Percentiles rank a stretch among this genome's conserved stretches.
Conservation (phyloP, 2,113 vertebrate species). For the Tetrax tetrax region DNA sequence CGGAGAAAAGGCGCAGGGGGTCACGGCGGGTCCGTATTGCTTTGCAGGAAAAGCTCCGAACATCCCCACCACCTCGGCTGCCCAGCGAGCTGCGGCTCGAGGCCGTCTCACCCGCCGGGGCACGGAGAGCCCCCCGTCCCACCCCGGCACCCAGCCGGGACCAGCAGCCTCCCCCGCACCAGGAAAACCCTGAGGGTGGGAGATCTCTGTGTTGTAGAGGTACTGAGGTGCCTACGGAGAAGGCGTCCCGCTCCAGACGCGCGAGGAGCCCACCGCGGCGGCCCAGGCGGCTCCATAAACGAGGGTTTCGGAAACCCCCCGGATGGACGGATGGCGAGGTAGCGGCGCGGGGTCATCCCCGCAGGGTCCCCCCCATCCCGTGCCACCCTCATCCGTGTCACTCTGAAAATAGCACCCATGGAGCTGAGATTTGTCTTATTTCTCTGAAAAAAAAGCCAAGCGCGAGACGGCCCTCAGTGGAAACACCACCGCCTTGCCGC, state of each 20-base stretch:
- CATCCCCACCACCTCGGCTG: neutral
- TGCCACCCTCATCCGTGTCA: neutral
- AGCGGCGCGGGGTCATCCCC: neutral
- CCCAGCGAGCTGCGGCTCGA: fast-evolving
- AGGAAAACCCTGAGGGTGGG: neutral
- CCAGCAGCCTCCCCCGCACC: neutral
- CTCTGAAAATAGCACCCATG: neutral
- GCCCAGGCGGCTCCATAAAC: neutral
- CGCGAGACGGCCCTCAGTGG: neutral
- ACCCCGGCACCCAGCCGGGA: neutral
- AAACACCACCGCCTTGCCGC: neutral
- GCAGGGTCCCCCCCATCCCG: neutral
- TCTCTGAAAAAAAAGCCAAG: neutral
- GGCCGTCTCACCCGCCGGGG: fast-evolving
- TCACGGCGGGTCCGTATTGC: neutral
- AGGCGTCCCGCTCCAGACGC: neutral
- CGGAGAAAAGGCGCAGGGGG: neutral
- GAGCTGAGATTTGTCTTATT: neutral
- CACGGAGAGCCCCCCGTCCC: neutral
- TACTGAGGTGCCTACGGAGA: neutral
- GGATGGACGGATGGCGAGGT: neutral
- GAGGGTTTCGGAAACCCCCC: neutral
- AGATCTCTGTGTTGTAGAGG: neutral
- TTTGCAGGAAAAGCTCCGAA: neutral
- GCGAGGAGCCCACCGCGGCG: neutral